These are phyloP conservation scores for Prunella fulvescens DNA, from an alignment of 2,113 vertebrate species.

Conservation along the genomic window DNA sequence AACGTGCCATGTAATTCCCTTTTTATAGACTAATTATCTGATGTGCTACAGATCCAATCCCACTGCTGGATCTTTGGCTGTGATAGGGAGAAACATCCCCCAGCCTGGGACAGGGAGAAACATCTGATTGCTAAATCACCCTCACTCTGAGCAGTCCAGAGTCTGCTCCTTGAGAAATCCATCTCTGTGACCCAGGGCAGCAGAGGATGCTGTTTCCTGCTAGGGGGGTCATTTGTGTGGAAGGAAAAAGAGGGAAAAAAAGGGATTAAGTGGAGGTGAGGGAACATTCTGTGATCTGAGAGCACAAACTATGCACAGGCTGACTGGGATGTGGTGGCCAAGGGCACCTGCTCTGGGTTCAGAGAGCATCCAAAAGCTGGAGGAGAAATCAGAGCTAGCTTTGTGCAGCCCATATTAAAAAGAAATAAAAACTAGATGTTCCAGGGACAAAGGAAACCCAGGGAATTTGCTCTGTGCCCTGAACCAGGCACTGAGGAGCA, in stretches of 20 bases:
- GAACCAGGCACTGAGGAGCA: fast-evolving
- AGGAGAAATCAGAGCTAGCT: neutral
- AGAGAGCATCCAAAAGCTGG: neutral
- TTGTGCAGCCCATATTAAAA: fast-evolving
- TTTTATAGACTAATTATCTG: neutral
- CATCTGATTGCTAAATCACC: neutral
- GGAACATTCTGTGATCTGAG: neutral
- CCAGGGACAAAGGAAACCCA: neutral
- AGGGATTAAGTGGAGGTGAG: neutral
- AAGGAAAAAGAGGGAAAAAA: neutral
- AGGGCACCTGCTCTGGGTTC: neutral
- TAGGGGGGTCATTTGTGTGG: fast-evolving
- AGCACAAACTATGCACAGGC: neutral
- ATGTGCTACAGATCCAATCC: neutral
- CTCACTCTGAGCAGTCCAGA: neutral
- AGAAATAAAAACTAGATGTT: neutral
- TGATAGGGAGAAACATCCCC: neutral
- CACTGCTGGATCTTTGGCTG: neutral
- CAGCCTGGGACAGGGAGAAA: neutral
- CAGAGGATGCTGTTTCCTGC: neutral
- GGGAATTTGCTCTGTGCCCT: neutral
- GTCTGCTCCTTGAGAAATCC: neutral
- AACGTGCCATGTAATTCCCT: neutral
- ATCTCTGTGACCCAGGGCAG: fast-evolving
- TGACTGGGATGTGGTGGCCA: neutral